Evolutionary conservation across 2,113 vertebrate genomes (phyloP).

Genomic region (Tetrax tetrax): DNA sequence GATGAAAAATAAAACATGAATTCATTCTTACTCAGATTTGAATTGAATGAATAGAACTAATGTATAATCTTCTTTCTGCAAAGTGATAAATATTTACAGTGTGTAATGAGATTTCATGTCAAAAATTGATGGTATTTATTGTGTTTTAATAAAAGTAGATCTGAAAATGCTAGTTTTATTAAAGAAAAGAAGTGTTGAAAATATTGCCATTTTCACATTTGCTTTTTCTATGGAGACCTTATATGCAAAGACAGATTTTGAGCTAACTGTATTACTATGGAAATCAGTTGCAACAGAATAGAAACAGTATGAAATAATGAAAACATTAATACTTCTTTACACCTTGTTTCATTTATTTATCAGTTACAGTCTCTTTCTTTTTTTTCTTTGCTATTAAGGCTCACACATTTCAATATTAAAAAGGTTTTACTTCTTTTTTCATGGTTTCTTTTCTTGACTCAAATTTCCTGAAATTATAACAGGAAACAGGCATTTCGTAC

Average conservation of each 20-base stretch:
- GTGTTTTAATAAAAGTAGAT: conserved; percentile 82
- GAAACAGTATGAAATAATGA: conserved; percentile 81
- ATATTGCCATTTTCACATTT: conserved; percentile 82
- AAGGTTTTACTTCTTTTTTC: conserved; percentile 47
- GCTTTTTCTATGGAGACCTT: conserved; percentile 80
- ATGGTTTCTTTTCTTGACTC: conserved; percentile 39
- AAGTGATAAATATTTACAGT: conserved; percentile 84
- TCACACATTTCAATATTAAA: conserved; percentile 58
- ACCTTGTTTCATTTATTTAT: conserved; percentile 81
- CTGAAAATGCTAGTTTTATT: conserved; percentile 81
- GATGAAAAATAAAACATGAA: conserved; percentile 76
- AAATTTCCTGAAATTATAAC: conserved; percentile 55
- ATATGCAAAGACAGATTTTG: conserved; percentile 79
- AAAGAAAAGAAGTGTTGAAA: conserved; percentile 79
- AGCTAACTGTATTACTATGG: conserved; percentile 84
- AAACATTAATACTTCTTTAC: conserved; percentile 81
- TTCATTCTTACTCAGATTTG: conserved; percentile 74
- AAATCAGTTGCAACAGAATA: conserved; percentile 78
- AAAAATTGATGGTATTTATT: conserved; percentile 84
- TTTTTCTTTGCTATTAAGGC: conserved; percentile 19
- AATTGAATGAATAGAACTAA: conserved; percentile 76
- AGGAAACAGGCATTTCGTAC: conserved; percentile 51
- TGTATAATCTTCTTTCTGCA: conserved; percentile 74
- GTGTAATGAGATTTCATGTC: conserved; percentile 80
- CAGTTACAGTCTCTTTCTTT: conserved; percentile 51